Conservation (phyloP, 2,797 vertebrate genomes). For the Cryptoprocta ferox region DNA sequence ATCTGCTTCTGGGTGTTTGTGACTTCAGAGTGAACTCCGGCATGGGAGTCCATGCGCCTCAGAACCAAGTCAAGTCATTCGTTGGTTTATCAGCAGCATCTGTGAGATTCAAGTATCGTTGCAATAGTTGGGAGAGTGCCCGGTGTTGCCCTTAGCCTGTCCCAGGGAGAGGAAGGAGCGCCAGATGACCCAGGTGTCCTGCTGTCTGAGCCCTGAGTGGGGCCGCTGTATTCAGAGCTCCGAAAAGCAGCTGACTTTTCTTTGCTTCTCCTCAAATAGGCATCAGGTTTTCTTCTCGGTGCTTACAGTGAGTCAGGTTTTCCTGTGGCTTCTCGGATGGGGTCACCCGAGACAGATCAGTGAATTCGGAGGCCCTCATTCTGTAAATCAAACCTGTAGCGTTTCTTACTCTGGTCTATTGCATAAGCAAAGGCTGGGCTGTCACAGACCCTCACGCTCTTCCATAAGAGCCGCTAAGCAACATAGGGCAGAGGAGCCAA, state of each 20-base stretch:
- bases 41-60: fast-evolving
- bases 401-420: not conserved
- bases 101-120: not conserved
- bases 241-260: not conserved
- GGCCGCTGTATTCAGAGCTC: not conserved
- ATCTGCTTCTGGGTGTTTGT: not conserved
- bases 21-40: not conserved
- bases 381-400: not conserved
- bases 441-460: not conserved
- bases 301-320: not conserved
- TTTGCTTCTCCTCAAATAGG: not conserved
- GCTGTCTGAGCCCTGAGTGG: fast-evolving
- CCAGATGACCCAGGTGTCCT: too few relatives aligned
- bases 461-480: not conserved
- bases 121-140: not conserved
- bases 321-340: not conserved
- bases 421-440: not conserved
- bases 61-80: not conserved
- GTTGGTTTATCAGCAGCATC: not conserved
- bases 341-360: not conserved
- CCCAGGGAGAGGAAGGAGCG: fast-evolving
- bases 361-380: not conserved
- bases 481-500: not conserved
- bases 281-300: not conserved
- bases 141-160: too few relatives aligned